Base-by-base conservation (phyloP, 2,797 vertebrate species). In the Hipposideros larvatus region DNA sequence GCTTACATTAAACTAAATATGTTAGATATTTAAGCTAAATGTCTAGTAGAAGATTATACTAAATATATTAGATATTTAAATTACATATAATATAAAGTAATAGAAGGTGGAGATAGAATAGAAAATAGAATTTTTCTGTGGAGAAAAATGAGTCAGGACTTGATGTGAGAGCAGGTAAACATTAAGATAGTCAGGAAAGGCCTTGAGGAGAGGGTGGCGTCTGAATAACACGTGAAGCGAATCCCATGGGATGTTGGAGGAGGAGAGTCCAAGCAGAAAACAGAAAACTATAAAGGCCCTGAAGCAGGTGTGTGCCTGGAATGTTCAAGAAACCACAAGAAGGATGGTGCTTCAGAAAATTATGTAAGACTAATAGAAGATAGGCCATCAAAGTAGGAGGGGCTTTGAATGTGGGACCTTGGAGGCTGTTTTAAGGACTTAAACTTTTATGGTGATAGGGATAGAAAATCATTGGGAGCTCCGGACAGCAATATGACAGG, bases 201-300 rank as follows among this genome's bases (percentile, higher is more conserved):
- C 24, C 10, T 26, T 65, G 43, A 2, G 14, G 43, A 70, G 31
- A 46, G 4, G 5, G 1, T 43, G 31, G 1, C 1, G 1, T 11
- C 11, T 41, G 37, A 80, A 31, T 21, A 68, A 90, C 63, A 21
- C 14, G 4, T 41, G 59, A 80, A 87, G 16, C n/a, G n/a, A 78
- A 21, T 7, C 4, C 18, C 5, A 18, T 0, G 1, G 89, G 48
- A 3, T 43, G 2, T 0, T 1, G 0, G 28, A 74, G 21, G 7
- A 63, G 46, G 22, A 16, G 2, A 68, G 18, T 2, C 37, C 37
- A 37, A 55, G 48, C 7, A 37, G 13, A 70, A 65, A 31, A n/a
- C 48, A 71, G 11, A 78, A 70, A 43, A 51, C 21, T 43, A 1
- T 3, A 78, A 88, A 41, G 43, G 43, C 15, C 7, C 37, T 34